Evolutionary conservation across 2,113 vertebrate genomes (phyloP), one percentile per base, ranked within the genome.

Genomic region (Gadus macrocephalus): DNA sequence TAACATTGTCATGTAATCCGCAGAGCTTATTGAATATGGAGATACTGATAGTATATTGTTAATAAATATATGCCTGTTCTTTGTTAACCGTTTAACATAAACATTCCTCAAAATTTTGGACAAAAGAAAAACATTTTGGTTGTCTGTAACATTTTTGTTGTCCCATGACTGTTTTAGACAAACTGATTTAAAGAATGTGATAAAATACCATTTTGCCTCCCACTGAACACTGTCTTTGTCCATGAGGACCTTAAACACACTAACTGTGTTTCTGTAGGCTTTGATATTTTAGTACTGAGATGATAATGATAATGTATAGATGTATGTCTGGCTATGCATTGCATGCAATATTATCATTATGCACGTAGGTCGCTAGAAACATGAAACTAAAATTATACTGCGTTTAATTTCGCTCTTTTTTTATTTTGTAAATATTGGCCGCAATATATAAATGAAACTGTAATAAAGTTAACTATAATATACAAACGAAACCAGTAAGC

Each of bases 261-360:
- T 9, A 9, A 49, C 42, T 49, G 42, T 49, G 42, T 49, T 25
- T 55, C 59, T 72, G 31, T 68, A 27, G 66, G 71, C 70, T 74
- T 78, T 55, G 74, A 66, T 66, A 49, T 49, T 49, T 49, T 9
- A 49, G 42, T 49, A 11, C 8, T 49, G 42, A 49, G 42, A 49
- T 49, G 31, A 31, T 31, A 31, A 31, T 31, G 31, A 31, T 31
- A 9, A 49, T 49, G 2, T 78, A 68, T 73, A 31, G 67, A 70
- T 81, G 77, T 87, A 79, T 76, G 74, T 76, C 73, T 85, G 82
- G 42, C 42, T 49, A 87, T 79, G 81, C 83, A 71, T 70, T 89
- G 90, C 90, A 91, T 91, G 89, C 78, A 79, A 82, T 88, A 79
- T 73, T 75, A 79, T 83, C 80, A 77, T 79, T 84, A 78, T 86